A percentile compares a stretch with the other conserved stretches of the same genome.
These are phyloP conservation scores for Misgurnus mizolepis DNA, from an alignment of 2,113 vertebrate genomes.

Conservation along the genomic window DNA sequence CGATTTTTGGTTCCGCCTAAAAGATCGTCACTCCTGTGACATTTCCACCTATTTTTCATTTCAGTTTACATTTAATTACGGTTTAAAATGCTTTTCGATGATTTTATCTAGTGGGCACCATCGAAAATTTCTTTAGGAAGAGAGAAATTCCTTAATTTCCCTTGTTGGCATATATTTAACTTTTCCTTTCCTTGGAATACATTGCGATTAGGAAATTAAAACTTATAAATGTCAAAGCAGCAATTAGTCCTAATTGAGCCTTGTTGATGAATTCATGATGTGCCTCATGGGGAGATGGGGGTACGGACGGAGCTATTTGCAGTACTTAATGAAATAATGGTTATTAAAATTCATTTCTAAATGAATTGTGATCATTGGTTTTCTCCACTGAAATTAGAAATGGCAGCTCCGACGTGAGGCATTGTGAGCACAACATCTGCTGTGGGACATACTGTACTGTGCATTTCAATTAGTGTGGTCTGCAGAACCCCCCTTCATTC, in stretches of 20 bases:
- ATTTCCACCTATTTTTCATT: too few relatives aligned
- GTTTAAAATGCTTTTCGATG: neutral
- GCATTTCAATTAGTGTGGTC: conserved; percentile 41
- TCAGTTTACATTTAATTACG: neutral
- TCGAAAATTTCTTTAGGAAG: neutral
- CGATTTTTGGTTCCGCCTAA: too few relatives aligned
- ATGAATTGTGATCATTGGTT: conserved; percentile 44
- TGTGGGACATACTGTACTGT: conserved; percentile 18
- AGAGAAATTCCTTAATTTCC: neutral
- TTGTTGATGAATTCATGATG: conserved; percentile 36
- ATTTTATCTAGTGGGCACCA: neutral
- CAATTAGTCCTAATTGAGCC: conserved; percentile 35
- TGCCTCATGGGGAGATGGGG: neutral
- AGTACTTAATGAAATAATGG: conserved; percentile 38
- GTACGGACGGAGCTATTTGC: neutral
- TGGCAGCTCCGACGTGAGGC: conserved; percentile 34
- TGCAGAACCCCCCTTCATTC: neutral
- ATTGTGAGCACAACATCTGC: conserved; percentile 33
- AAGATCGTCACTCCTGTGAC: too few relatives aligned
- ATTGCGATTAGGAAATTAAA: conserved; percentile 23
- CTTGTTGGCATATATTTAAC: neutral
- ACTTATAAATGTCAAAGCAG: conserved; percentile 40
- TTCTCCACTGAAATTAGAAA: conserved; percentile 38
- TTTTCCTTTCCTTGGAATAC: neutral
- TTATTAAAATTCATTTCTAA: conserved; percentile 46